Conservation (phyloP, 1,140 invertebrate species). For the Brachionus sp. region DNA sequence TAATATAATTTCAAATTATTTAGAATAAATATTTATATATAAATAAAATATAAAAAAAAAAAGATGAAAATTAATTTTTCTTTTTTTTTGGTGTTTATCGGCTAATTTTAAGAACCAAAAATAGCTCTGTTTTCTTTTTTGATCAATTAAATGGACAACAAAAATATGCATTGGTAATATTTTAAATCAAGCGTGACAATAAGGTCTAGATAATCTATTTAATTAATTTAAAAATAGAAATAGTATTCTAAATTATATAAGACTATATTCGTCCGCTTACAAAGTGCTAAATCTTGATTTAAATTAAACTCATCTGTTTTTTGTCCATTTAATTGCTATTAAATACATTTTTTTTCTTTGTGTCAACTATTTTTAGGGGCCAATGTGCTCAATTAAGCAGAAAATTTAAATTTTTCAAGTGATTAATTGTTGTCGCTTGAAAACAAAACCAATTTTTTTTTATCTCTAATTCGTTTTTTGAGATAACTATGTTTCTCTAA, state of each 20-base stretch:
- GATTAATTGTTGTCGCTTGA: constrained; percentile 20
- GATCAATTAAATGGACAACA: background rate
- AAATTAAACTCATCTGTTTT: background rate
- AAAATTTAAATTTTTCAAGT: constrained; percentile 5
- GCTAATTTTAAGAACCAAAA: background rate
- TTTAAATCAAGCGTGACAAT: background rate
- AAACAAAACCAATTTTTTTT: background rate
- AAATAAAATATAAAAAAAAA: background rate
- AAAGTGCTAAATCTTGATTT: background rate
- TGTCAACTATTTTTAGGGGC: background rate
- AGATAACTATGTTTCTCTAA: constrained; percentile 2
- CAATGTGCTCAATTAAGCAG: constrained; percentile 13
- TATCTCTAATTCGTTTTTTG: background rate
- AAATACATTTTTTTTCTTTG: background rate
- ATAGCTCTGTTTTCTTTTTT: background rate
- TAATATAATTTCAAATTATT: too few relatives aligned
- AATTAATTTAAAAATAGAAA: background rate
- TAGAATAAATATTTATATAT: background rate
- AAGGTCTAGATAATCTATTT: background rate
- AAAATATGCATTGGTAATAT: background rate
- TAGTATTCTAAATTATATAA: background rate
- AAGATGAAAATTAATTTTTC: background rate
- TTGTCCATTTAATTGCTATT: background rate
- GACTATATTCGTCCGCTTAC: background rate
- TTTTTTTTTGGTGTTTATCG: background rate